Evolutionary conservation across 2,113 vertebrate species (phyloP).

Genomic region (Mesitornis unicolor): DNA sequence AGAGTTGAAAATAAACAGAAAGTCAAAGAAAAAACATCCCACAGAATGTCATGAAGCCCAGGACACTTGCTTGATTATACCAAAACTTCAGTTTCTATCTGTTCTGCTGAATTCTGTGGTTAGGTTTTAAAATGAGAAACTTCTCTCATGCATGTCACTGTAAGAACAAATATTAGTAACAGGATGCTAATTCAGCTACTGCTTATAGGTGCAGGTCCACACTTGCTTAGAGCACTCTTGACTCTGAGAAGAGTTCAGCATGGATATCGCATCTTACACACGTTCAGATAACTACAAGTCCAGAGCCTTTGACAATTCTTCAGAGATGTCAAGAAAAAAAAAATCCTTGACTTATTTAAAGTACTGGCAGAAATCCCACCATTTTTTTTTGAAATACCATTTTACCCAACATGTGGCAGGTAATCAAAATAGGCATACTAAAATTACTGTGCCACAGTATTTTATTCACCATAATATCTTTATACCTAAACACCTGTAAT

Average conservation of each 20-base stretch:
- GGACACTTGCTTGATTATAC: not conserved
- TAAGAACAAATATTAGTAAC: not conserved
- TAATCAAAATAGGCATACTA: not conserved
- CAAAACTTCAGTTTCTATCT: not conserved
- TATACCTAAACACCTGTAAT: not conserved
- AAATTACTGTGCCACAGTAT: not conserved
- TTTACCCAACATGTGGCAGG: not conserved
- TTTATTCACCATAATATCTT: not conserved
- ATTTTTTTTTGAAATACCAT: not conserved
- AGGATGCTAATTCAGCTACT: not conserved
- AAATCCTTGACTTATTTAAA: not conserved
- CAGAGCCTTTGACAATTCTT: not conserved
- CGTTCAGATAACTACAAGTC: not conserved
- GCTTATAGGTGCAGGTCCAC: not conserved
- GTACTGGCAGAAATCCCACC: not conserved
- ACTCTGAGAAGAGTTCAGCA: not conserved
- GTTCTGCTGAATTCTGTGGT: not conserved
- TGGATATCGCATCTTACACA: too few species aligned
- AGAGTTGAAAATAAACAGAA: not conserved
- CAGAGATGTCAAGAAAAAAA: not conserved
- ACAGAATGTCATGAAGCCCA: not conserved
- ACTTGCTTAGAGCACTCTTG: not conserved
- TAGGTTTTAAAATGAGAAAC: not conserved
- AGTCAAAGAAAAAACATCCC: not conserved
- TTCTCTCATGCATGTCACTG: not conserved